These are phyloP conservation scores for Psilopsiagon aymara DNA, from an alignment of 2,113 vertebrate species.

Conservation along the genomic window DNA sequence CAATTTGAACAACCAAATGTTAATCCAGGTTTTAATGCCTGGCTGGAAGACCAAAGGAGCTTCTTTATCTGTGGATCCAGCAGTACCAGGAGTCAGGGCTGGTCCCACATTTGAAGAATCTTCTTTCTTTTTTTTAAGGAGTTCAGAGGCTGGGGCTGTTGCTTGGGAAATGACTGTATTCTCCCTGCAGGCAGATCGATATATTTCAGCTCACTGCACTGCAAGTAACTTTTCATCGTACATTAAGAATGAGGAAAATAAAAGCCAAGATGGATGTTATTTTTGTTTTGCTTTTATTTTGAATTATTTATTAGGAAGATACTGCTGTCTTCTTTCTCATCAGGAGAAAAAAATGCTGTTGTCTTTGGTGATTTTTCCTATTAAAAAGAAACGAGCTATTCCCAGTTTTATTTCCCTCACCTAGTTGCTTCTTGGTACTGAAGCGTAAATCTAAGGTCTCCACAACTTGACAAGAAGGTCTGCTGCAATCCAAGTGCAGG, in stretches of 20 bases:
- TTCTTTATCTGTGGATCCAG: neutral
- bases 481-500: neutral
- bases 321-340: neutral
- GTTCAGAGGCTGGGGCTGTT: neutral
- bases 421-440: neutral
- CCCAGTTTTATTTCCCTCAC: neutral
- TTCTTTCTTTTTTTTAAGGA: neutral
- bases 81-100: neutral
- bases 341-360: slow-evolving; percentile 32
- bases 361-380: neutral
- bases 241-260: slow-evolving; percentile 49
- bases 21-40: neutral
- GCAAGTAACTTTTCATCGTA: slow-evolving; percentile 42
- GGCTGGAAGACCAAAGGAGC: neutral
- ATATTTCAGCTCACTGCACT: slow-evolving; percentile 45
- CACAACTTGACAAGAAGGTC: neutral
- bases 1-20: neutral
- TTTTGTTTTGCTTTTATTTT: slow-evolving; percentile 58
- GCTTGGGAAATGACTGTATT: slow-evolving; percentile 8
- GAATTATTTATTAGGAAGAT: slow-evolving; percentile 61
- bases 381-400: neutral
- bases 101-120: neutral
- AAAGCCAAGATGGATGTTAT: slow-evolving; percentile 58
- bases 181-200: slow-evolving; percentile 40
- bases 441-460: neutral